Conservation (phyloP, 1,140 invertebrate genomes). For the Cherax quadricarinatus region DNA sequence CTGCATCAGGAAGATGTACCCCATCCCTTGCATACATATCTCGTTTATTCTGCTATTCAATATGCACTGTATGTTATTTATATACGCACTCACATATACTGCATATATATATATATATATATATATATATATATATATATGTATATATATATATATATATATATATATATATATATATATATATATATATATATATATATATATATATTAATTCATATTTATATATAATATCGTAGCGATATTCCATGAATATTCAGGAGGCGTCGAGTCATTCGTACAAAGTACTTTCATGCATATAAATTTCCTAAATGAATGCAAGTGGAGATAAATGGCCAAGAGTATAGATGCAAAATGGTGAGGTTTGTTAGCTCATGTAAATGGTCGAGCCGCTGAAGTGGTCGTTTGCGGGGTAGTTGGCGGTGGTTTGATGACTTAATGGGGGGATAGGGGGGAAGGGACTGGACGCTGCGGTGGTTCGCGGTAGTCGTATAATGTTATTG, state of each 20-base stretch:
- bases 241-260: slow-evolving; percentile 44
- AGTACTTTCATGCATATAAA: slow-evolving; percentile 56
- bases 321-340: slow-evolving; percentile 42
- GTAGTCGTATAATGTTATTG: too few relatives aligned
- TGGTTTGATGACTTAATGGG: too few relatives aligned
- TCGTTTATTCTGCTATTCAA: too few relatives aligned
- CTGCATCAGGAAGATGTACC: too few relatives aligned
- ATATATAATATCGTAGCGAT: slow-evolving; percentile 14
- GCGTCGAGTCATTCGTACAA: slow-evolving; percentile 18
- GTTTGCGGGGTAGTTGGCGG: neutral
- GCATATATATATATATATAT: too few relatives aligned
- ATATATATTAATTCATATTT: slow-evolving; percentile 1
- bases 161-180: slow-evolving; percentile 50
- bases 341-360: neutral
- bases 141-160: neutral
- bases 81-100: too few relatives aligned
- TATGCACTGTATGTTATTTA: too few relatives aligned
- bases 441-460: too few relatives aligned
- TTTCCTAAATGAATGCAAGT: slow-evolving; percentile 52
- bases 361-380: slow-evolving; percentile 28
- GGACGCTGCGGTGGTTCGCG: too few relatives aligned
- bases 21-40: too few relatives aligned
- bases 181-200: slow-evolving; percentile 52
- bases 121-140: too few relatives aligned
- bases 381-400: neutral